These are phyloP conservation scores for Dicentrarchus labrax DNA, from an alignment of 2,113 vertebrate species.

Conservation along the genomic window DNA sequence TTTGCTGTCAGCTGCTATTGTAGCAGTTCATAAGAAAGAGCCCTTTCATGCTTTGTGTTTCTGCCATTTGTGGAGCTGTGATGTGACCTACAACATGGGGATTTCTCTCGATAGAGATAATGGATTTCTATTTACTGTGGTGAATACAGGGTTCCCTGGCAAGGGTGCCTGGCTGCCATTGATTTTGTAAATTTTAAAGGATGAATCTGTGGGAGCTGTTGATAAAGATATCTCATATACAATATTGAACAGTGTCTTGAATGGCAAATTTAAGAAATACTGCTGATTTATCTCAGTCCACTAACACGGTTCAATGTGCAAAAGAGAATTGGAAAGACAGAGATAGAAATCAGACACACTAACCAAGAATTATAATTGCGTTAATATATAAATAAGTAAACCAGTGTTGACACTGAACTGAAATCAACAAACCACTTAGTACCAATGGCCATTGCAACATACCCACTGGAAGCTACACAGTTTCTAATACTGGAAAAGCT, in stretches of 20 bases:
- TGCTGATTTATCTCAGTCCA: not conserved
- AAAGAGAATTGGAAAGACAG: not conserved
- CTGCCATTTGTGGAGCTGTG: not conserved
- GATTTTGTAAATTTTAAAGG: not conserved
- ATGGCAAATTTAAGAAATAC: not conserved
- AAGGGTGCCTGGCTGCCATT: not conserved
- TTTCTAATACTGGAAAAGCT: too few species aligned
- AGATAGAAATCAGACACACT: too few species aligned
- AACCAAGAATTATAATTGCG: too few species aligned
- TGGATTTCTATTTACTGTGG: not conserved
- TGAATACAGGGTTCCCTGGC: not conserved
- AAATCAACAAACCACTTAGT: not conserved
- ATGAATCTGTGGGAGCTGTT: not conserved
- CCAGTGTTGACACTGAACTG: not conserved
- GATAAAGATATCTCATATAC: not conserved
- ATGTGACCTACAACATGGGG: slow-evolving; percentile 19
- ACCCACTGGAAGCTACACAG: too few species aligned
- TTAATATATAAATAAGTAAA: too few species aligned
- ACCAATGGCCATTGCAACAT: too few species aligned
- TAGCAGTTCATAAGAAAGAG: not conserved
- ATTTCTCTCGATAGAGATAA: slow-evolving; percentile 3
- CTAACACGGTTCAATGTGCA: not conserved
- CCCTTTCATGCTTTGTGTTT: slow-evolving; percentile 11
- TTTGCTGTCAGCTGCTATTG: slow-evolving; percentile 5
- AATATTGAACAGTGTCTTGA: not conserved